phyloP scores from a whole-genome alignment of 2,888 invertebrate species.

The Drosophila mulleri region DNA sequence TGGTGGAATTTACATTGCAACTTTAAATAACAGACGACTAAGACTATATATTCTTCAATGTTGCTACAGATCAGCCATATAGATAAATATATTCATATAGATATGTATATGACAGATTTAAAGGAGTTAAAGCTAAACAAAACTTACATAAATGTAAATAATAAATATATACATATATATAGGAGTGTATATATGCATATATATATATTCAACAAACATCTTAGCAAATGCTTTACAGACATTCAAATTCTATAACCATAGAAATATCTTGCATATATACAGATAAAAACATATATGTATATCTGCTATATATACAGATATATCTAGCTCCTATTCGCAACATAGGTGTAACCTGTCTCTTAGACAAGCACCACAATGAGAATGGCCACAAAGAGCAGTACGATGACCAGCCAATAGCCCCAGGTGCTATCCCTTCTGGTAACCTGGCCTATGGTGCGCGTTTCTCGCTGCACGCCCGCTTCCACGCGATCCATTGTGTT shows the following conservation, averaged over 20 bases:
- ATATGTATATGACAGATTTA: neutral
- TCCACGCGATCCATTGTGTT: conserved; percentile 90
- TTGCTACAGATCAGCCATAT: neutral
- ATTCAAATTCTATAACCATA: no score
- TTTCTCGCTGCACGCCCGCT: conserved; percentile 89
- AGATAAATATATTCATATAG: neutral
- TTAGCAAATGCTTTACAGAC: conserved; percentile 3
- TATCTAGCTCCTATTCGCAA: neutral
- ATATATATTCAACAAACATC: conserved; percentile 4
- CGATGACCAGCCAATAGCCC: conserved; percentile 90
- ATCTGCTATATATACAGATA: neutral
- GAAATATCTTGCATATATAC: conserved; percentile 2
- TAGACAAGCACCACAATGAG: conserved; percentile 86
- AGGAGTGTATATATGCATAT: neutral
- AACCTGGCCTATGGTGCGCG: conserved; percentile 88
- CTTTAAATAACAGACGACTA: neutral
- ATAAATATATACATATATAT: neutral
- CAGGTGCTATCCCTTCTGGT: conserved; percentile 90
- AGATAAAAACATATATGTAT: neutral
- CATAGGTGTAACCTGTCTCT: neutral
- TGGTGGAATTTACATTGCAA: neutral
- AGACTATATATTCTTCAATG: neutral
- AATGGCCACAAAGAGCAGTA: conserved; percentile 89
- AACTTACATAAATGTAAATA: neutral
- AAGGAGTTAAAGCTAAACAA: neutral